Conservation (phyloP, 2,113 vertebrate species). For the Phocoena sinus region DNA sequence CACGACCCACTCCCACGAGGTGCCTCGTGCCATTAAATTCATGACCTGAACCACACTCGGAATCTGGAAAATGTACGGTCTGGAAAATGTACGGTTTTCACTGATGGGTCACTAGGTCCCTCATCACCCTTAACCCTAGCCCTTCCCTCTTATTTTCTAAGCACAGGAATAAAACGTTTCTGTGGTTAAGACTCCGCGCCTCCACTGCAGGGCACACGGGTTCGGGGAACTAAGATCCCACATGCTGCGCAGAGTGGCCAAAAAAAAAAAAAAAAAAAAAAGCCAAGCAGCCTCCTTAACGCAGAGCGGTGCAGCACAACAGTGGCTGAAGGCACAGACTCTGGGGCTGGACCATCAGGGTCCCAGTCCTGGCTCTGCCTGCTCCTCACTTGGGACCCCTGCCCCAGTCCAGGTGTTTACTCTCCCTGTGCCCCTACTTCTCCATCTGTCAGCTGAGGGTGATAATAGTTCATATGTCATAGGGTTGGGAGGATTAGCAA, state of each 20-base stretch:
- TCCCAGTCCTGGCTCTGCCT: background rate
- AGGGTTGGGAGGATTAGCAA: background rate
- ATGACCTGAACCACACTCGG: background rate
- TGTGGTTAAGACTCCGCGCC: too few relatives aligned
- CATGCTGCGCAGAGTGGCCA: too few relatives aligned
- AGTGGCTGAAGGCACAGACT: background rate
- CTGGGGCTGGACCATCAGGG: background rate
- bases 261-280: too few relatives aligned
- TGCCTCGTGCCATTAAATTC: background rate
- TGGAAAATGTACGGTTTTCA: background rate
- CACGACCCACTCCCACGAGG: background rate
- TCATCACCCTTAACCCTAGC: background rate
- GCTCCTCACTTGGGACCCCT: background rate
- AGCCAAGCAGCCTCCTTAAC: background rate
- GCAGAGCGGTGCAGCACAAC: rapidly evolving
- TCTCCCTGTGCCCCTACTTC: background rate
- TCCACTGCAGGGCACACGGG: too few relatives aligned
- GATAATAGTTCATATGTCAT: background rate
- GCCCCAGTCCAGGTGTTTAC: background rate
- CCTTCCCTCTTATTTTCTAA: background rate
- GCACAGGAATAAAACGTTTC: background rate
- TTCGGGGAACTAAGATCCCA: too few relatives aligned
- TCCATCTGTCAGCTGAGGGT: background rate
- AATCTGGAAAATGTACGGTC: background rate
- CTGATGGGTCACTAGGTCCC: background rate